Evolutionary conservation across 2,113 vertebrate species (phyloP).

Genomic region (Microtus montanus): DNA sequence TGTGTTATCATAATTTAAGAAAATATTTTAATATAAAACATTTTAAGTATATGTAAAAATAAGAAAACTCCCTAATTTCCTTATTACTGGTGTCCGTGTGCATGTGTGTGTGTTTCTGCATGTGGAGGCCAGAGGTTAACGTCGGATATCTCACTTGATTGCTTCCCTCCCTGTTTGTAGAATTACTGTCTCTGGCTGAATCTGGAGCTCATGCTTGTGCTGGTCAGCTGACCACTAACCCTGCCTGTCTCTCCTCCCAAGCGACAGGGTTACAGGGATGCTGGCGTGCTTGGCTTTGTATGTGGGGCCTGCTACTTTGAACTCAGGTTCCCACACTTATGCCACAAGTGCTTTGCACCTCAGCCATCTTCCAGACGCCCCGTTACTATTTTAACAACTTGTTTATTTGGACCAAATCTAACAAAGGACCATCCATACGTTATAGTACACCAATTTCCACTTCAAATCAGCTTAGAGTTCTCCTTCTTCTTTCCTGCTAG

Average conservation of each 20-base stretch:
- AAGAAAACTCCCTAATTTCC: neutral
- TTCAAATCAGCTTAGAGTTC: neutral
- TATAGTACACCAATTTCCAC: neutral
- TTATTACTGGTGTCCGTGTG: neutral
- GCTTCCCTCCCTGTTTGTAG: neutral
- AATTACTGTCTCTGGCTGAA: neutral
- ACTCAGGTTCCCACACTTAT: neutral
- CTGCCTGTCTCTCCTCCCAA: neutral
- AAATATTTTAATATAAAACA: slow-evolving; percentile 36
- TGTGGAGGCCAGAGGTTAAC: neutral
- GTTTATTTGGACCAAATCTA: neutral
- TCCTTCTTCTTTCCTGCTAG: neutral
- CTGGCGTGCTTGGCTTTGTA: neutral
- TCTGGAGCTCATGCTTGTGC: neutral
- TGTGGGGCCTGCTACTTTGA: neutral
- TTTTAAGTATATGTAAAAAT: slow-evolving; percentile 37
- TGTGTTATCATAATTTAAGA: neutral
- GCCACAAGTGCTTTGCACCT: neutral
- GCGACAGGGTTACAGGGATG: neutral
- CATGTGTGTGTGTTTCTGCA: neutral
- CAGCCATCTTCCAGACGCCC: no score
- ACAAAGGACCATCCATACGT: neutral
- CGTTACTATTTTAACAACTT: neutral
- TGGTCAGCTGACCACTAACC: no score
- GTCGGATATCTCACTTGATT: neutral